Conservation (phyloP, 2,797 vertebrate genomes). For the Acanthurus leucopareius region DNA sequence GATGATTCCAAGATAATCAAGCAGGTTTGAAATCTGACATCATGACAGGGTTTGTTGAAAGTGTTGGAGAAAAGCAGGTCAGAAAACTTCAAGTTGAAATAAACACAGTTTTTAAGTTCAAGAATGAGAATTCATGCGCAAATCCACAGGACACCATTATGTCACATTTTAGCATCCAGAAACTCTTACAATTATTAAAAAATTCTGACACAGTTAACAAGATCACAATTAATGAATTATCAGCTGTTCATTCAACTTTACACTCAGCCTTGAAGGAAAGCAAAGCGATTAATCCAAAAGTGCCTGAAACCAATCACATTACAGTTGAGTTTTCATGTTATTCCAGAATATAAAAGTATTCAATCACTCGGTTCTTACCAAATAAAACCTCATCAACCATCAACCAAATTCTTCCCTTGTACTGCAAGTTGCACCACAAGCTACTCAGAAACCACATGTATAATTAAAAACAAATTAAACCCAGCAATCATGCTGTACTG, state of each 20-base stretch:
- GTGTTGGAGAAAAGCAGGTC: neutral
- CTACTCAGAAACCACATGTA: constrained; percentile 62
- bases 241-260: constrained; percentile 6
- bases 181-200: neutral
- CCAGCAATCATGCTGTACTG: constrained; percentile 64
- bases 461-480: constrained; percentile 80
- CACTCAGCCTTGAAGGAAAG: constrained; percentile 1
- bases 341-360: constrained; percentile 46
- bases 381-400: constrained; percentile 50
- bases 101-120: neutral
- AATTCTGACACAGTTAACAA: neutral
- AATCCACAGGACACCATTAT: neutral
- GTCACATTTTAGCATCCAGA: neutral
- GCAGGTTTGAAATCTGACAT: too few relatives aligned
- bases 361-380: constrained; percentile 42
- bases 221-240: constrained; percentile 13
- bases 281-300: constrained; percentile 24
- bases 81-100: neutral
- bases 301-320: constrained; percentile 29
- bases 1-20: too few relatives aligned
- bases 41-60: too few relatives aligned
- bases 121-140: neutral
- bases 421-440: constrained; percentile 54
- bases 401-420: constrained; percentile 42
- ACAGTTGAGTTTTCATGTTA: constrained; percentile 35